These are phyloP conservation scores for Aquatica leii DNA, from an alignment of 2,888 invertebrate genomes.

Conservation along the genomic window DNA sequence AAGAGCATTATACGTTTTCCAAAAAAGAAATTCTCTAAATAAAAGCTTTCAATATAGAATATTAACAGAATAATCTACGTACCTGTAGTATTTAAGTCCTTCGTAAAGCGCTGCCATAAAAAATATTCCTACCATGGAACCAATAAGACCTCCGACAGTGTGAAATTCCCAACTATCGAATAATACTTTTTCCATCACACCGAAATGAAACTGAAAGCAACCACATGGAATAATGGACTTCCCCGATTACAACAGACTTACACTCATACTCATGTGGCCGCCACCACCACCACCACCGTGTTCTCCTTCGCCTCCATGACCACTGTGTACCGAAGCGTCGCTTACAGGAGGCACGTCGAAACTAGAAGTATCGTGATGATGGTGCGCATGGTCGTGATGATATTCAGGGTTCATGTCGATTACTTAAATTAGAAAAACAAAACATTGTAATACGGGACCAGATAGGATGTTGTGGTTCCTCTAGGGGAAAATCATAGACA, in stretches of 20 bases:
- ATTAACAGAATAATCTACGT: no score
- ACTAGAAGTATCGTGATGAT: conserved; percentile 19
- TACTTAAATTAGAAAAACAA: not conserved
- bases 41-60: no score
- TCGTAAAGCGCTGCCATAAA: conserved; percentile 94
- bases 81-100: conserved; percentile 89
- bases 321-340: no score
- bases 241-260: conserved; percentile 15
- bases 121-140: conserved; percentile 91
- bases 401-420: conserved; percentile 23
- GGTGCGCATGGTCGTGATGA: conserved; percentile 16
- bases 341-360: conserved; percentile 31
- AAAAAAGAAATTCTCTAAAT: conserved; percentile 80
- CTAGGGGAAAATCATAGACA: not conserved
- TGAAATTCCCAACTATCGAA: conserved; percentile 84
- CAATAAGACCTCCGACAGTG: conserved; percentile 79
- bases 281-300: conserved; percentile 42
- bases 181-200: conserved; percentile 78
- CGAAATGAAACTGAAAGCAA: conserved; percentile 78
- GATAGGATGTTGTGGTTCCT: conserved; percentile 5
- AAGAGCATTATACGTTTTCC: conserved; percentile 85
- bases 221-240: no score
- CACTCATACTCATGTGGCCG: conserved; percentile 29
- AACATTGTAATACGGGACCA: not conserved
- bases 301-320: conserved; percentile 27